Percentiles rank a stretch among this genome's conserved stretches.
These are phyloP conservation scores for Ammodytes marinus DNA, from an alignment of 2,113 vertebrate species.

Conservation along the genomic window DNA sequence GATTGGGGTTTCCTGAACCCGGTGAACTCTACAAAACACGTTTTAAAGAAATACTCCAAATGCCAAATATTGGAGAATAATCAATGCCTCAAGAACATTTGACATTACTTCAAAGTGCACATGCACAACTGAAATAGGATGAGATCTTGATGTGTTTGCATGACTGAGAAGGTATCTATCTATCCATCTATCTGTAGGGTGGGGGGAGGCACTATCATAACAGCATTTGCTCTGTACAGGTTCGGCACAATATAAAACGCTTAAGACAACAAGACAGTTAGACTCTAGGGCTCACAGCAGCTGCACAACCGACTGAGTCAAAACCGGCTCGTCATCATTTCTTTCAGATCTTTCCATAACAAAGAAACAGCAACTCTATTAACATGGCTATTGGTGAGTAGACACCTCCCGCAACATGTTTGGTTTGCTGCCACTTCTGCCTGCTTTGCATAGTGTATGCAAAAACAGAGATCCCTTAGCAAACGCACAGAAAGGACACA, in stretches of 20 bases:
- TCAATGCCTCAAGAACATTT: background rate
- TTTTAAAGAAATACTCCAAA: background rate
- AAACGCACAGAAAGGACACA: background rate
- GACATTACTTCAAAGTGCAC: background rate
- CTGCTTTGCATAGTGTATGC: conserved; percentile 47
- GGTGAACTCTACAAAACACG: background rate
- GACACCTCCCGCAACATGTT: conserved; percentile 4
- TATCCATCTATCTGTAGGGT: background rate
- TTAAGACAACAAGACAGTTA: conserved; percentile 5
- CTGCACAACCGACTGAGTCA: background rate
- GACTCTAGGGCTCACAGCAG: background rate
- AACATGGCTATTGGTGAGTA: conserved; percentile 7
- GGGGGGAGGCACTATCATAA: background rate
- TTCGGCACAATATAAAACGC: background rate
- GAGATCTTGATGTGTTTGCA: background rate
- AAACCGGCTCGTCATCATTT: conserved; percentile 11
- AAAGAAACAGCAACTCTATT: conserved; percentile 21
- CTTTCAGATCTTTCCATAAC: background rate
- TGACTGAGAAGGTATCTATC: conserved; percentile 23
- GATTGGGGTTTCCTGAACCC: background rate
- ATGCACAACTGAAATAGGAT: background rate
- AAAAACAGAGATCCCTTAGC: conserved; percentile 17
- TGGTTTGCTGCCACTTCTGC: conserved; percentile 32
- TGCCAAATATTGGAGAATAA: background rate
- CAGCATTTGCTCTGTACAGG: background rate